Evolutionary conservation across 2,113 vertebrate species (phyloP).

Genomic region (Labeo rohita): DNA sequence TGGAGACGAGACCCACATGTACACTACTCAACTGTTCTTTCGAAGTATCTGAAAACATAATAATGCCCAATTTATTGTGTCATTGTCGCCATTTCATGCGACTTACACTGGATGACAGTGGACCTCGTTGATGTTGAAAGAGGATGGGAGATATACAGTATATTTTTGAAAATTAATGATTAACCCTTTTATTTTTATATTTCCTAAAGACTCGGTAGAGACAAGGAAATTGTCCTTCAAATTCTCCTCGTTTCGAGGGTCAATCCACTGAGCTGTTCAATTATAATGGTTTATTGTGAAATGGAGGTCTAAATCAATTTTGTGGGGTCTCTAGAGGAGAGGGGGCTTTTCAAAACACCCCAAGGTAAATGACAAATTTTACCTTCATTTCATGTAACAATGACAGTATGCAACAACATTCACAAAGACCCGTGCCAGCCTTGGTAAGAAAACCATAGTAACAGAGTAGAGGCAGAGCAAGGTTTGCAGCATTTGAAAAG

Average conservation of each 20-base stretch:
- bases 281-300: constrained; percentile 57
- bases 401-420: background rate
- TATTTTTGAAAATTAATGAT: background rate
- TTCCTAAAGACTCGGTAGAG: background rate
- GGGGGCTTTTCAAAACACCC: constrained; percentile 60
- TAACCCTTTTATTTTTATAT: background rate
- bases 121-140: background rate
- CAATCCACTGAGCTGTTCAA: constrained; percentile 59
- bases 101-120: background rate
- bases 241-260: background rate
- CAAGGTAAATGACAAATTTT: constrained; percentile 66
- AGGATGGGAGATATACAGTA: background rate
- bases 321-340: constrained; percentile 55
- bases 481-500: background rate
- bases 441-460: constrained; percentile 63
- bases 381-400: constrained; percentile 41
- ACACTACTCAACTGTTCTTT: background rate
- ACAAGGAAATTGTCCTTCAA: constrained; percentile 10
- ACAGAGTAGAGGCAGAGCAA: constrained; percentile 13
- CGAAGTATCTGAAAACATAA: background rate
- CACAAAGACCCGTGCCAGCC: constrained; percentile 59
- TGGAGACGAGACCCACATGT: background rate
- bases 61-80: background rate
- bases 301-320: constrained; percentile 66
- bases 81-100: background rate